A percentile compares a stretch with the other conserved stretches of the same genome.
These are phyloP conservation scores for Darwinula stevensoni DNA, from an alignment of 2,888 invertebrate species.

Conservation along the genomic window DNA sequence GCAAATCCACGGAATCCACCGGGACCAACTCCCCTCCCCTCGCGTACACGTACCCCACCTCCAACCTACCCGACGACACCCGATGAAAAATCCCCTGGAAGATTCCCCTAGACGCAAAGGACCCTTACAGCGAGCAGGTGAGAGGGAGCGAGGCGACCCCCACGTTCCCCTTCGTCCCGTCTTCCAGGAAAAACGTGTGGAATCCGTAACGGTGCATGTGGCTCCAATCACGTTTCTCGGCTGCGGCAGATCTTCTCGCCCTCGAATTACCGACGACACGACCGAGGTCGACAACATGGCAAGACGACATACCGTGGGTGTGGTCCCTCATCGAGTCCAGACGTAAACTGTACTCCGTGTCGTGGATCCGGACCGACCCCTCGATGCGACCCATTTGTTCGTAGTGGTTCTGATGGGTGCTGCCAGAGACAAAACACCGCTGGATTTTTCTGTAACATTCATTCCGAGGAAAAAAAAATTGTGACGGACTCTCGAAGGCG, in stretches of 20 bases:
- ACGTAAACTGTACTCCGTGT: conserved; percentile 19
- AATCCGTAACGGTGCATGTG: conserved; percentile 45
- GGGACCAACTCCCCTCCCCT: conserved; percentile 22
- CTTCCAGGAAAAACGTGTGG: conserved; percentile 38
- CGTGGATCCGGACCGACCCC: conserved; percentile 27
- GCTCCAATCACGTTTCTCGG: conserved; percentile 37
- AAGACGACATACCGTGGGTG: conserved; percentile 39
- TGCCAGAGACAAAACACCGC: too few species aligned
- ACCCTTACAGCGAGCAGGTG: conserved; percentile 24
- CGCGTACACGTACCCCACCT: conserved; percentile 16
- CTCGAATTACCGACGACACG: too few species aligned
- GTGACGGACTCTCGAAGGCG: conserved; percentile 30
- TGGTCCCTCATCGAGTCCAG: conserved; percentile 45
- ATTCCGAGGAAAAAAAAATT: too few species aligned
- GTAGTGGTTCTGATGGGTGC: conserved; percentile 48
- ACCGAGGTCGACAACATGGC: too few species aligned
- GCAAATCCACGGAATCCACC: conserved; percentile 24
- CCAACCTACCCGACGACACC: too few species aligned
- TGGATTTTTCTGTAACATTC: too few species aligned
- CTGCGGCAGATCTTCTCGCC: too few species aligned
- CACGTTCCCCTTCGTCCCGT: conserved; percentile 33
- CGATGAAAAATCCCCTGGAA: too few species aligned
- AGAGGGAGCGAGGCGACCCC: conserved; percentile 45
- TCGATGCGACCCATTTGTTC: conserved; percentile 40
- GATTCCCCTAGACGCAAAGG: too few species aligned